Evolutionary conservation across 2,113 vertebrate genomes (phyloP).

Genomic region (Melanerpes aurifrons): DNA sequence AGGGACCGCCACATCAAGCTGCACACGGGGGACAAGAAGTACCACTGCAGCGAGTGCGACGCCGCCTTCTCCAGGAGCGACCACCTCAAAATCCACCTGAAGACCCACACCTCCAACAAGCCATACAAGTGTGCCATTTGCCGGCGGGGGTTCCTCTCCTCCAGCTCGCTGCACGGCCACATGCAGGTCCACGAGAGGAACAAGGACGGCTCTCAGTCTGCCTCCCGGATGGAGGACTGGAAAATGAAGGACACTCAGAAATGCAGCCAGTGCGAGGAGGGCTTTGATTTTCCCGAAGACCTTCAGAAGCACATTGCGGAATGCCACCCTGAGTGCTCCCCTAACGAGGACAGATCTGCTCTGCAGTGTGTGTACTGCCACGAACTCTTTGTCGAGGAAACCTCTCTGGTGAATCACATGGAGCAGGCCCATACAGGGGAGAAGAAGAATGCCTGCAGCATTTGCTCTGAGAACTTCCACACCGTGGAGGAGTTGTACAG

Average conservation of each 20-base stretch:
- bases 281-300: conserved; percentile 96
- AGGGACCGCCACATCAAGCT: conserved; percentile 97
- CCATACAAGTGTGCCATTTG: conserved; percentile 99
- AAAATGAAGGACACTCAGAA: conserved; percentile 96
- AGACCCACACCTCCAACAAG: conserved; percentile 98
- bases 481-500: conserved; percentile 93
- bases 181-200: conserved; percentile 98
- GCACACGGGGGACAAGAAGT: conserved; percentile 97
- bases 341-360: conserved; percentile 89
- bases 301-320: conserved; percentile 96
- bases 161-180: conserved; percentile 95
- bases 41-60: conserved; percentile 96
- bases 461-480: conserved; percentile 93
- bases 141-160: conserved; percentile 93
- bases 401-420: conserved; percentile 91
- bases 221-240: conserved; percentile 90
- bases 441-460: conserved; percentile 90
- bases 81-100: conserved; percentile 98
- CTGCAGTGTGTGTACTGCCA: conserved; percentile 96
- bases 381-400: conserved; percentile 94
- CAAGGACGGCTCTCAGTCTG: conserved; percentile 86
- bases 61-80: conserved; percentile 97
- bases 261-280: conserved; percentile 96
- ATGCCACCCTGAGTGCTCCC: conserved; percentile 96
- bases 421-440: conserved; percentile 91